Base-by-base conservation (phyloP, 2,113 vertebrate genomes). In the Myotis lucifugus region DNA sequence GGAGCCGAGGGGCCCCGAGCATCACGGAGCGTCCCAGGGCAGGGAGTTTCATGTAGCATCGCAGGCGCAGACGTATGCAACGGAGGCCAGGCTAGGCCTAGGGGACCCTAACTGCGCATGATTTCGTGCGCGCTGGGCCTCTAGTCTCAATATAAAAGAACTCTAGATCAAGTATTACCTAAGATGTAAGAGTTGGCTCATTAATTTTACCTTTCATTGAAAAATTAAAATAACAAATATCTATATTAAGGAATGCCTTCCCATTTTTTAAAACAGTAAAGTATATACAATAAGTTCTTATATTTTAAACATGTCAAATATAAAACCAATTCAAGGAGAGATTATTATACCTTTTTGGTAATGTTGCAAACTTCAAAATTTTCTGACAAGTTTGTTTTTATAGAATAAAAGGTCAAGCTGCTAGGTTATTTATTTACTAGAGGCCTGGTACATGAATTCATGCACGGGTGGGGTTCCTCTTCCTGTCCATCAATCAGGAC, bases 331-430 rank as follows among this genome's bases (percentile, higher is more conserved):
- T 42, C 67, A 19, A 96, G 69, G 1, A 89, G 34, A 93, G 19
- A 77, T 37, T 95, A 48, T 56, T 85, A 73, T 42, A 77, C 11
- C 14, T 76, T 93, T 94, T 83, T n/a, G 79, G 25, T 76, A 96
- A 85, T 76, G 64, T 13, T 85, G 40, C 29, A 95, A 78, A 32
- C 42, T 94, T 96, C 29, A 78, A 67, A 64, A 61, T 88, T 94
- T 96, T 87, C 91, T 91, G 64, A 85, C 12, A 92, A 95, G 91
- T 70, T 59, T 92, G 69, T 27, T 77, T 96, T 97, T 92, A 89
- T 0, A 82, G 76, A 89, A 66, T 77, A 61, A 67, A 50, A 94
- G 70, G 46, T 78, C 61, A 93, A 92, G 61, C 61, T 84, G 37
- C 27, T 52, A 81, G 23, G 12, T 85, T 61, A 61, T 27, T 61